phyloP scores from a whole-genome alignment of 2,888 invertebrate genomes.

The Acleris holmiana region DNA sequence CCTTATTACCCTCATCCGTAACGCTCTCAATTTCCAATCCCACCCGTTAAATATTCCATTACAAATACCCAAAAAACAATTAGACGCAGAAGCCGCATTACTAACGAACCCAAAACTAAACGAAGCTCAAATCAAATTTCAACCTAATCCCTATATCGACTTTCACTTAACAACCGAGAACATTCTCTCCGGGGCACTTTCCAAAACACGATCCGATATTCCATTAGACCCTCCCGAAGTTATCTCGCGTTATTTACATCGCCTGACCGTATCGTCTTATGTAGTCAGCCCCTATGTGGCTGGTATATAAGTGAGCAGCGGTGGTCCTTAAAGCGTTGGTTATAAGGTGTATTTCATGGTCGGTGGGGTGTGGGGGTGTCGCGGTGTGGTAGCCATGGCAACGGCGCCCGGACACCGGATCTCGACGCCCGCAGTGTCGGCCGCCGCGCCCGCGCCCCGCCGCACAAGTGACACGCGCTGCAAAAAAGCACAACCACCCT shows the following conservation, averaged over 20 bases:
- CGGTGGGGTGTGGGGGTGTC: conserved; percentile 61
- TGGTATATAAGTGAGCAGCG: conserved; percentile 72
- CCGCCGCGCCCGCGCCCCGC: conserved; percentile 79
- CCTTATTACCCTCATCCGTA: not conserved
- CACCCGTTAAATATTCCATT: conserved; percentile 29
- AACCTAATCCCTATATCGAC: conserved; percentile 75
- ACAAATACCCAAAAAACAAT: conserved; percentile 27
- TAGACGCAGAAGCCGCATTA: conserved; percentile 30
- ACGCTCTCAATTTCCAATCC: conserved; percentile 15
- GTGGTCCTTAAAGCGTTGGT: conserved; percentile 59
- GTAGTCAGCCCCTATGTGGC: conserved; percentile 76
- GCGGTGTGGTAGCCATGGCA: conserved; percentile 85
- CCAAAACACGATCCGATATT: conserved; percentile 81
- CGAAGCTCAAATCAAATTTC: conserved; percentile 74
- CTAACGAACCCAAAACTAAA: conserved; percentile 50
- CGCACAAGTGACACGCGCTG: conserved; percentile 82
- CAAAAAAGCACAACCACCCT: conserved; percentile 83
- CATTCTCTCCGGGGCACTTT: conserved; percentile 80
- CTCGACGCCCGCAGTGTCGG: conserved; percentile 85
- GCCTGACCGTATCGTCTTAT: conserved; percentile 83
- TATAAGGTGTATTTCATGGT: conserved; percentile 59
- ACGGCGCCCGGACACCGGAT: conserved; percentile 86
- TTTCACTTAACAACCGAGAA: conserved; percentile 78
- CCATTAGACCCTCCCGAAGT: conserved; percentile 82
- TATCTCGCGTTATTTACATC: conserved; percentile 83